Percentiles rank a stretch among this genome's conserved stretches.
Conservation (phyloP, 2,888 invertebrate species). For the Nowickia ferox region DNA sequence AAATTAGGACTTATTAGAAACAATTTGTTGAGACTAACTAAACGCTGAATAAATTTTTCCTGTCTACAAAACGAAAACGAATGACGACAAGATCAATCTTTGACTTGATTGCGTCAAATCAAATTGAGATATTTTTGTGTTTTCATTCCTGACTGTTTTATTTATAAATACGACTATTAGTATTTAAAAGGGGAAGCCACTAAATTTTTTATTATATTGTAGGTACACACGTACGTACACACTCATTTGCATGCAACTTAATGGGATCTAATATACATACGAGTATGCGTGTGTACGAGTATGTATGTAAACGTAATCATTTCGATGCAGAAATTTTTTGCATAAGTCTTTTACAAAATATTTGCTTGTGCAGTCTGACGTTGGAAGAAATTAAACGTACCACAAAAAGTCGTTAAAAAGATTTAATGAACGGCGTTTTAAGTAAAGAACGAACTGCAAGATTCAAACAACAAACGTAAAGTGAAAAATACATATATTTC, state of each 20-base stretch:
- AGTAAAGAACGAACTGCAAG: conserved; percentile 17
- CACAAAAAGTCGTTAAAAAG: conserved; percentile 64
- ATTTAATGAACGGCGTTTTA: conserved; percentile 65
- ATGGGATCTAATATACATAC: not conserved
- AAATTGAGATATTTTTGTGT: conserved; percentile 29
- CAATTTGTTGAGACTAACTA: not conserved
- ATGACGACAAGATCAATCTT: conserved; percentile 62
- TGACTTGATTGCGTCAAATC: conserved; percentile 53
- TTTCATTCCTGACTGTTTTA: not conserved
- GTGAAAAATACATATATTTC: not conserved
- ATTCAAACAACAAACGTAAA: not conserved
- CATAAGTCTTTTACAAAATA: not conserved
- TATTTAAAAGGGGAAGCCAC: not conserved
- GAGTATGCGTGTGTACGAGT: too few relatives aligned
- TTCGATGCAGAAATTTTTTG: not conserved
- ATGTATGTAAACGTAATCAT: not conserved
- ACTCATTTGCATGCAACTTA: not conserved
- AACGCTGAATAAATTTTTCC: not conserved
- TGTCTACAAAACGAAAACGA: conserved; percentile 21
- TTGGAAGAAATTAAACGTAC: conserved; percentile 62
- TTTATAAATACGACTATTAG: not conserved
- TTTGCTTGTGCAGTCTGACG: not conserved
- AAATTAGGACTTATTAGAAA: too few relatives aligned
- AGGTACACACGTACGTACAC: not conserved
- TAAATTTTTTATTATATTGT: not conserved